phyloP scores from a whole-genome alignment of 2,113 vertebrate genomes.

The Python bivittatus region DNA sequence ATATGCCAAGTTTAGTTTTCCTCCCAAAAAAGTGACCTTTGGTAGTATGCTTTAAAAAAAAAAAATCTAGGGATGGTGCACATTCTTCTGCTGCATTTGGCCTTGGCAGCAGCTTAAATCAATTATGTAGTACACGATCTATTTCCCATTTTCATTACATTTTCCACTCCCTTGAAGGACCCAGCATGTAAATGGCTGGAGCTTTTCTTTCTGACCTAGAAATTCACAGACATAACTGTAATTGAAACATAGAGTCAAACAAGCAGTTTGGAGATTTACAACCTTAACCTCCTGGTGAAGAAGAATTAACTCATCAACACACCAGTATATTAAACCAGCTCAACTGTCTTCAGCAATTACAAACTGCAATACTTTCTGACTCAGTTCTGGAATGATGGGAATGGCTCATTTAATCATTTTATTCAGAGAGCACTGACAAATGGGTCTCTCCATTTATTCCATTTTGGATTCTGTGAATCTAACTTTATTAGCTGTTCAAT shows the following conservation, averaged over 20 bases:
- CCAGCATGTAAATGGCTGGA: conserved; percentile 44
- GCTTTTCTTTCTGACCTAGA: conserved; percentile 44
- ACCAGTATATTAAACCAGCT: conserved; percentile 35
- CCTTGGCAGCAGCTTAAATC: conserved; percentile 19
- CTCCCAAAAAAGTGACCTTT: not conserved
- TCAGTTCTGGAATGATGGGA: conserved; percentile 42
- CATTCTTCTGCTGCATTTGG: conserved; percentile 22
- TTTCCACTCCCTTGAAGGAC: conserved; percentile 45
- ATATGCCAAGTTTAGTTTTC: not conserved
- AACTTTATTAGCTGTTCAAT: not conserved
- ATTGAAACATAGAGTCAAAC: conserved; percentile 53
- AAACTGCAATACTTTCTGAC: conserved; percentile 5
- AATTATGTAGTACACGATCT: conserved; percentile 40
- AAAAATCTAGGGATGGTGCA: not conserved
- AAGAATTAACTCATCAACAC: conserved; percentile 65
- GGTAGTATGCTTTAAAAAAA: not conserved
- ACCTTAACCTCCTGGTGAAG: conserved; percentile 45
- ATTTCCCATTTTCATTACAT: conserved; percentile 45
- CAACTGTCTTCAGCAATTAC: conserved; percentile 47
- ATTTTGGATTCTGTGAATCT: conserved; percentile 39
- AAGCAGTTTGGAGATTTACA: conserved; percentile 61
- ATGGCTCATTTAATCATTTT: conserved; percentile 40
- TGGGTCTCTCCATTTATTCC: conserved; percentile 13
- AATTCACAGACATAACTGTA: conserved; percentile 53
- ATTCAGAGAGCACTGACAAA: not conserved